Evolutionary conservation across 2,113 vertebrate genomes (phyloP).

Genomic region (rat (Rattus norvegicus)): GRCr8 NC_086023.1:157150501-157151000

Average conservation of each 20-base stretch:
- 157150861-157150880: slow-evolving; percentile 2
- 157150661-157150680: neutral
- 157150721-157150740: neutral
- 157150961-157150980: neutral
- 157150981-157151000: neutral
- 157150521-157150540: neutral
- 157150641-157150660: neutral
- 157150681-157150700: neutral
- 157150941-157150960: slow-evolving; percentile 26
- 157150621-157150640: neutral
- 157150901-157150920: slow-evolving; percentile 56
- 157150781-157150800: neutral
- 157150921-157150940: slow-evolving; percentile 53
- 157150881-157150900: neutral
- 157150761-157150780: neutral
- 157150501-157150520: neutral
- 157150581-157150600: rapidly evolving
- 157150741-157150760: neutral
- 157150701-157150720: neutral
- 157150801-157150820: neutral
- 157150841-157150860: rapidly evolving
- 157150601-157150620: neutral
- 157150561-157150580: neutral
- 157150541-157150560: rapidly evolving
- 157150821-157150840: neutral